A percentile compares a stretch with the other conserved stretches of the same genome.
Evolutionary conservation across 2,888 invertebrate genomes (phyloP).

Genomic region (Oligia strigilis): DNA sequence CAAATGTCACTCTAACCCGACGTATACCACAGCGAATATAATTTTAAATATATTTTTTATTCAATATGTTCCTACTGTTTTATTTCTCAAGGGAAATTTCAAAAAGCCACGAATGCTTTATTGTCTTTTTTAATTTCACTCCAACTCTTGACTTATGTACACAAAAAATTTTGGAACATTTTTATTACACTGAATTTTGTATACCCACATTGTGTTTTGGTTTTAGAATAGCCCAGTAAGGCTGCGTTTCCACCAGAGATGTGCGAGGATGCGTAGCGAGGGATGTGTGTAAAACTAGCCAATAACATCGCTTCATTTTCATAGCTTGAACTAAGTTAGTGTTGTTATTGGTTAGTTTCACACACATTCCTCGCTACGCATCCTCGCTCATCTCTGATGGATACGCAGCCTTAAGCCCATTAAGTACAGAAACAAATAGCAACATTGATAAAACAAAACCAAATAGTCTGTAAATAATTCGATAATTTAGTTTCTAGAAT

Average conservation of each 20-base stretch:
- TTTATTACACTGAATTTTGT: conserved; percentile 34
- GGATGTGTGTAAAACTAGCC: too few relatives aligned
- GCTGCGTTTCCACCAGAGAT: too few relatives aligned
- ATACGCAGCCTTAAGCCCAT: too few relatives aligned
- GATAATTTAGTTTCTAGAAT: not conserved
- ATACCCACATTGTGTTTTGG: not conserved
- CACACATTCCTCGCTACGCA: too few relatives aligned
- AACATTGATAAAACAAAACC: not conserved
- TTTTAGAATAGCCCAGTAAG: not conserved
- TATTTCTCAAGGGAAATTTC: conserved; percentile 54
- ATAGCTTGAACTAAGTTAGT: too few relatives aligned
- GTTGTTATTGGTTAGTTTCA: too few relatives aligned
- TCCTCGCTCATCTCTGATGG: too few relatives aligned
- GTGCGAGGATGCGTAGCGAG: too few relatives aligned
- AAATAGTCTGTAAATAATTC: not conserved
- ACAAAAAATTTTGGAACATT: conserved; percentile 20
- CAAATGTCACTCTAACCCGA: not conserved
- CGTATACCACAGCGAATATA: not conserved
- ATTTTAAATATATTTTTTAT: conserved; percentile 57
- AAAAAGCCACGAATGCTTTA: conserved; percentile 53
- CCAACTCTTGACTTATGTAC: conserved; percentile 43
- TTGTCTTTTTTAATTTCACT: conserved; percentile 56
- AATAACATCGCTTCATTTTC: too few relatives aligned
- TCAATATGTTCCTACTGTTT: conserved; percentile 50
- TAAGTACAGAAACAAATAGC: not conserved